Evolutionary conservation across 92 coral and sea anemone genomes (phyloP).

Genomic region (Montipora capitata): DNA sequence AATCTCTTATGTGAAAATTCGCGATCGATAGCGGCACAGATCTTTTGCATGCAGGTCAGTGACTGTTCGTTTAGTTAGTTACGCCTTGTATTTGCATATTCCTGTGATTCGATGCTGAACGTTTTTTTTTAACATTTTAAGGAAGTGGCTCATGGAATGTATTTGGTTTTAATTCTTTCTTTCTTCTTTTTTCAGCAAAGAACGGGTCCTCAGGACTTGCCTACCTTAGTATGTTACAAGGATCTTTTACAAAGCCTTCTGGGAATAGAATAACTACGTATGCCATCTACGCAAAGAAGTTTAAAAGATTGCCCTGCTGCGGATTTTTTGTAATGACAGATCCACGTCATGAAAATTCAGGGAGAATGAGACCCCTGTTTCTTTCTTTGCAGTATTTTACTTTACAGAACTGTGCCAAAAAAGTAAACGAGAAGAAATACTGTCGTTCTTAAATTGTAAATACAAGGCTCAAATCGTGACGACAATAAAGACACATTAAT

Average conservation of each 20-base stretch:
- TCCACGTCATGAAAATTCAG: neutral
- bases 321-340: neutral
- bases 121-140: no score
- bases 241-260: slow-evolving; percentile 88
- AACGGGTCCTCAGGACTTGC: slow-evolving; percentile 90
- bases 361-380: neutral
- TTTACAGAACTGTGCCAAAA: neutral
- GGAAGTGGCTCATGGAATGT: neutral
- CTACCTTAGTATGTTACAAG: slow-evolving; percentile 89
- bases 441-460: neutral
- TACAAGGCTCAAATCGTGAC: neutral
- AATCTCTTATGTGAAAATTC: no score
- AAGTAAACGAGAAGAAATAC: neutral
- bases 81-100: neutral
- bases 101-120: neutral
- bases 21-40: no score
- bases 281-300: neutral
- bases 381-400: neutral
- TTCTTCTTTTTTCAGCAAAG: slow-evolving; percentile 83
- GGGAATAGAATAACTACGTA: slow-evolving; percentile 51
- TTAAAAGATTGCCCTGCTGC: neutral
- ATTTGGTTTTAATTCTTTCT: neutral
- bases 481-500: neutral
- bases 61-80: neutral
- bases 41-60: neutral